Percentiles rank a stretch among this genome's conserved stretches.
Conservation (phyloP, 1,140 invertebrate species). For the Neotoxoptera formosana region DNA sequence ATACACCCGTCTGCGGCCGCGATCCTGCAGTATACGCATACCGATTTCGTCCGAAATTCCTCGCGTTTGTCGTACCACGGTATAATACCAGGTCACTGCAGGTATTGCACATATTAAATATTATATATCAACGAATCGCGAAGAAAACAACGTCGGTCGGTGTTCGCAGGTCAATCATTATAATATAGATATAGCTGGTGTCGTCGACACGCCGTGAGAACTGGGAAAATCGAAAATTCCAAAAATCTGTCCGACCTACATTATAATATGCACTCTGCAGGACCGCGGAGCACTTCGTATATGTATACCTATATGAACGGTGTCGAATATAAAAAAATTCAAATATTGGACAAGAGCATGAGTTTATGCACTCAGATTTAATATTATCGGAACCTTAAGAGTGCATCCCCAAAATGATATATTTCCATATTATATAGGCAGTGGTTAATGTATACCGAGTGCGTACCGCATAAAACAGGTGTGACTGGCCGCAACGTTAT, state of each 20-base stretch:
- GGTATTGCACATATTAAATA: too few species aligned
- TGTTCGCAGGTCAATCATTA: not conserved
- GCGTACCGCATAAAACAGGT: too few species aligned
- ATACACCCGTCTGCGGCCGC: not conserved
- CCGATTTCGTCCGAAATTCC: not conserved
- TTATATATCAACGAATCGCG: not conserved
- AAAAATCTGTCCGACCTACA: not conserved
- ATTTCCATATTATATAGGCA: too few species aligned
- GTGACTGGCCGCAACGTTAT: too few species aligned
- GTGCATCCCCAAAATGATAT: not conserved
- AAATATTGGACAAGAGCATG: not conserved
- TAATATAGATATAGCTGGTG: too few species aligned
- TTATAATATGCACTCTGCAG: not conserved
- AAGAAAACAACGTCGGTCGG: not conserved
- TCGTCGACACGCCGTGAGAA: not conserved
- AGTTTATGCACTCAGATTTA: not conserved
- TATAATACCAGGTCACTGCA: too few species aligned
- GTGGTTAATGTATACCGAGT: not conserved
- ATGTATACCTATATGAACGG: too few species aligned
- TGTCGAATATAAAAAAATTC: not conserved
- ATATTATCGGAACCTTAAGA: not conserved
- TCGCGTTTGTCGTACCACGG: not conserved
- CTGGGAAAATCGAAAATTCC: not conserved
- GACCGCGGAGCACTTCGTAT: too few species aligned
- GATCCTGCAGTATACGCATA: too few species aligned